Evolutionary conservation across 2,797 vertebrate species (phyloP).

Genomic region (Myotis findleyi): DNA sequence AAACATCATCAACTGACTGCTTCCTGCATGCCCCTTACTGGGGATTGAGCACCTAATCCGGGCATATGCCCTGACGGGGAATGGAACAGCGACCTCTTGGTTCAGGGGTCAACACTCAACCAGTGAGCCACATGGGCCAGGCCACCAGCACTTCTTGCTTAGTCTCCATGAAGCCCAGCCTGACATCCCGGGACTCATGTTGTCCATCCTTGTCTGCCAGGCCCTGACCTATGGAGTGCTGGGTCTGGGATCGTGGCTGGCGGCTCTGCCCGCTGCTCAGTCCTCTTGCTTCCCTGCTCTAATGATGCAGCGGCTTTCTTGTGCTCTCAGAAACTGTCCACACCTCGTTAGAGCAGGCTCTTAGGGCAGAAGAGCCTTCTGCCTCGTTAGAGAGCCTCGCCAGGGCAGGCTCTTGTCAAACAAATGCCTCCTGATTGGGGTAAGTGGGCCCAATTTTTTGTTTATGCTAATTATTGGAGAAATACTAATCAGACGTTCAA

Average conservation of each 20-base stretch:
- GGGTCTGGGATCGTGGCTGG: neutral
- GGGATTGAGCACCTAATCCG: neutral
- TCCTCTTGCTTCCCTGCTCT: neutral
- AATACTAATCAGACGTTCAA: constrained; percentile 6
- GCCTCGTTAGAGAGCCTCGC: neutral
- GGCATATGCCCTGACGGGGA: neutral
- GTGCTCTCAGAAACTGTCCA: neutral
- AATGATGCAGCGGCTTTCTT: neutral
- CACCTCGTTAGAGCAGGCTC: neutral
- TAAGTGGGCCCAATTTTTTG: neutral
- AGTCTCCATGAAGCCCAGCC: neutral
- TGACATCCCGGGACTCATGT: neutral
- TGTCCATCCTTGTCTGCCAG: neutral
- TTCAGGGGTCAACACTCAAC: neutral
- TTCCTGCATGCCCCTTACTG: neutral
- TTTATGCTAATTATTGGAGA: constrained; percentile 39
- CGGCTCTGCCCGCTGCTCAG: neutral
- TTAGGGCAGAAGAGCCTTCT: neutral
- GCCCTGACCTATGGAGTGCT: too few species aligned
- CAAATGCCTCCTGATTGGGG: neutral
- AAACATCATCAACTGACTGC: neutral
- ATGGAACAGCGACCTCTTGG: neutral
- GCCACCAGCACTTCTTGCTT: neutral
- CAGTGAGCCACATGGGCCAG: neutral
- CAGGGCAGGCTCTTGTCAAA: neutral